Conservation (phyloP, 1,140 invertebrate genomes). For the Ceratosolen fusciceps region DNA sequence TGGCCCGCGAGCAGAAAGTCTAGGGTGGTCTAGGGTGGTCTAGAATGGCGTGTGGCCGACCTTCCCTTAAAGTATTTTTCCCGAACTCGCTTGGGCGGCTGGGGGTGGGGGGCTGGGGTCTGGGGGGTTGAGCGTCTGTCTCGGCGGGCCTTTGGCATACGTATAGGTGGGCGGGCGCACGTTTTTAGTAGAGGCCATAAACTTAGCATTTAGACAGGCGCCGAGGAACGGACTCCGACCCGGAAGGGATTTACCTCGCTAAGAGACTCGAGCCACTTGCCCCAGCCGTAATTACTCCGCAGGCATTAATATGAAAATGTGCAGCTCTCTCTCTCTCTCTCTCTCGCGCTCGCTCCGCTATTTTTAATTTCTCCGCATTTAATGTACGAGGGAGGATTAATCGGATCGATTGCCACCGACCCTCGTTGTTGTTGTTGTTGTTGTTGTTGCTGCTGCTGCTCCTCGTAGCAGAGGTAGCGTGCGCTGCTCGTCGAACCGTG, state of each 20-base stretch:
- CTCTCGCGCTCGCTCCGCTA: no score
- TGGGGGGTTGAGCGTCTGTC: no score
- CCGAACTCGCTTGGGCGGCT: background rate
- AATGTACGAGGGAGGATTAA: no score
- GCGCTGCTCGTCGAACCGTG: background rate
- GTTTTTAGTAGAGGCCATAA: constrained; percentile 56
- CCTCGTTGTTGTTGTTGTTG: background rate
- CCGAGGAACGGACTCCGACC: constrained; percentile 16
- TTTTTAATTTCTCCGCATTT: no score
- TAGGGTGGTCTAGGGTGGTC: no score
- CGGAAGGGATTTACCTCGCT: background rate
- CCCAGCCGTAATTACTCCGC: background rate
- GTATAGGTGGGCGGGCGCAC: constrained; percentile 51
- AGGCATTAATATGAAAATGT: background rate
- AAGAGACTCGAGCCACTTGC: background rate
- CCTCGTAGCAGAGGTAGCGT: no score
- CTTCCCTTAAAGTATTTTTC: background rate
- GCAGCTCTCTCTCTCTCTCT: no score
- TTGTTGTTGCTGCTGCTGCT: no score
- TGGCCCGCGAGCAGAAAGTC: no score
- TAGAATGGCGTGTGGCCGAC: no score
- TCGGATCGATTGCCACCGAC: background rate
- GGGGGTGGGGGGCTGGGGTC: background rate
- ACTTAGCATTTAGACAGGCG: constrained; percentile 58
- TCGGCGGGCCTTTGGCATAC: constrained; percentile 10